Evolutionary conservation across 2,888 invertebrate species (phyloP).

Genomic region (Psylliodes chrysocephalus): DNA sequence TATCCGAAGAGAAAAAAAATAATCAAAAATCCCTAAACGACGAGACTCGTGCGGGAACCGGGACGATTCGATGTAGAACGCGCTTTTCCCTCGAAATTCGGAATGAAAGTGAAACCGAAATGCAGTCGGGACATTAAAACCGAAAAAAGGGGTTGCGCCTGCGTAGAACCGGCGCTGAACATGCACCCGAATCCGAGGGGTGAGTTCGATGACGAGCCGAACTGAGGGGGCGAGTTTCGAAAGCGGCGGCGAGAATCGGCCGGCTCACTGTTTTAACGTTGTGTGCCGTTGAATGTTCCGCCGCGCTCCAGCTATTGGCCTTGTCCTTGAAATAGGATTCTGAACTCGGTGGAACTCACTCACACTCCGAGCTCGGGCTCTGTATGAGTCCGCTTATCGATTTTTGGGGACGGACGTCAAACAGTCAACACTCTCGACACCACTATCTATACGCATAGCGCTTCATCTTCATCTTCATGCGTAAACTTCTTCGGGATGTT

Average conservation of each 20-base stretch:
- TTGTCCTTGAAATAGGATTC: conserved; percentile 69
- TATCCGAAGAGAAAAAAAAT: too few relatives aligned
- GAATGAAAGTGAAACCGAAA: conserved; percentile 65
- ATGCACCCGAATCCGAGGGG: conserved; percentile 66
- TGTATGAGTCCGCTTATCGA: conserved; percentile 58
- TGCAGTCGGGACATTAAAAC: conserved; percentile 56
- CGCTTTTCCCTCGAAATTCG: conserved; percentile 45
- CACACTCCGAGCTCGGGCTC: too few relatives aligned
- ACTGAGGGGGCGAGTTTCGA: conserved; percentile 69
- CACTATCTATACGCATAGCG: conserved; percentile 34
- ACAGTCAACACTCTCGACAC: background rate
- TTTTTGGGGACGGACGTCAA: conserved; percentile 60
- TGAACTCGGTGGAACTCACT: too few relatives aligned
- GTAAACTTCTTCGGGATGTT: conserved; percentile 12
- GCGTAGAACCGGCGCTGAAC: conserved; percentile 67
- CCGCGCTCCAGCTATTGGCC: conserved; percentile 63
- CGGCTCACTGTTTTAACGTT: conserved; percentile 31
- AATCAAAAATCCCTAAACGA: too few relatives aligned
- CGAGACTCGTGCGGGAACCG: background rate
- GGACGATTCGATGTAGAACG: conserved; percentile 31
- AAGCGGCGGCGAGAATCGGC: conserved; percentile 53
- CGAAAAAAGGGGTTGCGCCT: conserved; percentile 58
- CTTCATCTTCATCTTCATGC: conserved; percentile 32
- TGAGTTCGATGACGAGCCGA: conserved; percentile 45
- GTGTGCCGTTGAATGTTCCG: conserved; percentile 38